phyloP scores from a whole-genome alignment of 2,797 vertebrate genomes.

The Tadarida brasiliensis region DNA sequence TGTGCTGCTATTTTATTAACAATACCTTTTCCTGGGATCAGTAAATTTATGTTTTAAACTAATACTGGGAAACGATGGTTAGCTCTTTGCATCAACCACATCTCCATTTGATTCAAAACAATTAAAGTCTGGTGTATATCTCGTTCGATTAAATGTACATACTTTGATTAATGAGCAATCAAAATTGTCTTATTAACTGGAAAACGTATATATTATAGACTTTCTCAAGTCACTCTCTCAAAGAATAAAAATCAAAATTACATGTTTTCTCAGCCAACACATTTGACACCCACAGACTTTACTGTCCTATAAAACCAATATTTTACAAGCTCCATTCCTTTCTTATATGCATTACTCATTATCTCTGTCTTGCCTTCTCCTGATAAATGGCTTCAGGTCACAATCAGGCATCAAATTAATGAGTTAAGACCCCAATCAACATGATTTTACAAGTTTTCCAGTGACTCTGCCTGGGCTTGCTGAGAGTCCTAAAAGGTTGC shows the following conservation, averaged over 20 bases:
- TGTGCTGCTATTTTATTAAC: background rate
- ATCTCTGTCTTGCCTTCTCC: conserved; percentile 50
- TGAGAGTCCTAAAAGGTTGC: background rate
- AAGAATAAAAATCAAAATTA: conserved; percentile 59
- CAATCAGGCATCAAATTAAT: conserved; percentile 66
- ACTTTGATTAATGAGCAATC: background rate
- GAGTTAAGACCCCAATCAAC: conserved; percentile 29
- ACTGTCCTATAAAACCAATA: conserved; percentile 11
- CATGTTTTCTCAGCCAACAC: conserved; percentile 18
- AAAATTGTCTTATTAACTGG: background rate
- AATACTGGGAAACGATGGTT: background rate
- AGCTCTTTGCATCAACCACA: background rate
- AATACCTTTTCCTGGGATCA: background rate
- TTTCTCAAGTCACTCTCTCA: conserved; percentile 10
- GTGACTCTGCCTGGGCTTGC: conserved; percentile 52
- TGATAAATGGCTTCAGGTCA: conserved; percentile 77
- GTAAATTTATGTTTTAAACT: background rate
- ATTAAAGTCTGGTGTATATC: background rate
- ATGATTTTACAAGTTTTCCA: conserved; percentile 58
- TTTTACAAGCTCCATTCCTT: conserved; percentile 63
- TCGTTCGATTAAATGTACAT: background rate
- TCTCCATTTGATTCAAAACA: background rate
- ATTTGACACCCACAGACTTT: conserved; percentile 38
- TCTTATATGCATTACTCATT: conserved; percentile 22
- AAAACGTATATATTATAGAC: background rate